Conservation (phyloP, 1,140 invertebrate genomes). For the Branchinecta lynchi region DNA sequence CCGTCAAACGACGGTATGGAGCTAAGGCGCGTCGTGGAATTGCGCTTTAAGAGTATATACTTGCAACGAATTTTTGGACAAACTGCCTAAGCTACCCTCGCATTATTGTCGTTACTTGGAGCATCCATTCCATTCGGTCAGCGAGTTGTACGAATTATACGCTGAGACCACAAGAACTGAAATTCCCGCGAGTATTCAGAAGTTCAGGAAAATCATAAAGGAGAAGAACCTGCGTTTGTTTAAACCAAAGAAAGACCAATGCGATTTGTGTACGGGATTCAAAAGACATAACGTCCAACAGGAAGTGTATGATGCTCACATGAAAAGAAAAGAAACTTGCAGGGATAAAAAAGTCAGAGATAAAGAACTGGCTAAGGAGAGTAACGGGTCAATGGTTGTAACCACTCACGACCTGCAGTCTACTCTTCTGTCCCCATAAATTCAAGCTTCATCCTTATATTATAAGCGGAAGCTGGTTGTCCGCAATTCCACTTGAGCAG, state of each 20-base stretch:
- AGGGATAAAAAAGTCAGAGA: conserved; percentile 24
- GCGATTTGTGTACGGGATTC: conserved; percentile 28
- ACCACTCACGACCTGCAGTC: conserved; percentile 29
- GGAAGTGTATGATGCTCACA: conserved; percentile 26
- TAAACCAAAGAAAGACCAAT: conserved; percentile 30
- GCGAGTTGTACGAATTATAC: too few relatives aligned
- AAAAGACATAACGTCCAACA: conserved; percentile 27
- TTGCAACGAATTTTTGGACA: too few relatives aligned
- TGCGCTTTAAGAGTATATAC: too few relatives aligned
- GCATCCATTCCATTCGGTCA: too few relatives aligned
- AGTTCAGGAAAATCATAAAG: conserved; percentile 15
- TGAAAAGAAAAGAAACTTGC: too few relatives aligned
- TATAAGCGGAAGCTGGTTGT: conserved; percentile 32
- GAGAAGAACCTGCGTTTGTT: conserved; percentile 26
- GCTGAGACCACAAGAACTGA: too few relatives aligned
- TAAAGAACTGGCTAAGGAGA: conserved; percentile 24
- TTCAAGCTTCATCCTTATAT: conserved; percentile 32
- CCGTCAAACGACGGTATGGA: too few relatives aligned
- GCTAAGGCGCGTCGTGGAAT: too few relatives aligned
- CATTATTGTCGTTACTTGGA: too few relatives aligned
- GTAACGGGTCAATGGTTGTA: conserved; percentile 12
- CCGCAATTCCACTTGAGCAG: conserved; percentile 32
- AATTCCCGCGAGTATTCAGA: too few relatives aligned
- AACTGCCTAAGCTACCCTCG: too few relatives aligned
- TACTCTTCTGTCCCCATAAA: conserved; percentile 29